A percentile compares a stretch with the other conserved stretches of the same genome.
phyloP scores from a whole-genome alignment of 2,113 vertebrate species.

The Bettongia penicillata region DNA sequence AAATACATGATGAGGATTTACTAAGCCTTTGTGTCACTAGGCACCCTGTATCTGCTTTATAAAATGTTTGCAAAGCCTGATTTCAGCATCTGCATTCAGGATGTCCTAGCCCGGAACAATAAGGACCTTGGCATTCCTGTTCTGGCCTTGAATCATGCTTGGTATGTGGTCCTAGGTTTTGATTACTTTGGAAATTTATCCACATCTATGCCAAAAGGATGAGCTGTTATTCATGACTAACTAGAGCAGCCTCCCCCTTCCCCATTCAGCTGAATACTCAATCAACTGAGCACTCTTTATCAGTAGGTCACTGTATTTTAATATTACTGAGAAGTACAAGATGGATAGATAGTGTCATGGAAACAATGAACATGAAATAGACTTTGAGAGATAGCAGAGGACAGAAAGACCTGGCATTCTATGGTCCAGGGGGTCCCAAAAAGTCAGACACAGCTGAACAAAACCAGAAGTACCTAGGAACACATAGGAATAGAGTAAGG shows the following conservation, averaged over 20 bases:
- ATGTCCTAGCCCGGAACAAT: neutral
- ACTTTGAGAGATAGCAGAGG: neutral
- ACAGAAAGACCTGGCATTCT: neutral
- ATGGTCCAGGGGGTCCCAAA: neutral
- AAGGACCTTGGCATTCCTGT: neutral
- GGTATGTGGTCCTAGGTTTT: neutral
- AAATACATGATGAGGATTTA: neutral
- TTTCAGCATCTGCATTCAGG: neutral
- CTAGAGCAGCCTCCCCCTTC: neutral
- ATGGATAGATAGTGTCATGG: neutral
- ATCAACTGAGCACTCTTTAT: neutral
- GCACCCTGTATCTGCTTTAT: fast-evolving
- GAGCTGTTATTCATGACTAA: neutral
- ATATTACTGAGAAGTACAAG: neutral
- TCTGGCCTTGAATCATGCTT: neutral
- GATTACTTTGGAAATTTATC: neutral
- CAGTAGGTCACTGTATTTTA: neutral
- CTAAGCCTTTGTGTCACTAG: neutral
- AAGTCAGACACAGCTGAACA: neutral
- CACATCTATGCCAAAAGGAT: neutral
- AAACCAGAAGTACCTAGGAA: neutral
- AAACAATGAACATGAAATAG: neutral
- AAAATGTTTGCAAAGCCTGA: neutral
- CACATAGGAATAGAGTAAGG: neutral
- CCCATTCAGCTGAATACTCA: neutral